Evolutionary conservation across 2,888 invertebrate species (phyloP), one percentile per base, ranked within the genome.

Genomic region (Rhabditoides inermis): DNA sequence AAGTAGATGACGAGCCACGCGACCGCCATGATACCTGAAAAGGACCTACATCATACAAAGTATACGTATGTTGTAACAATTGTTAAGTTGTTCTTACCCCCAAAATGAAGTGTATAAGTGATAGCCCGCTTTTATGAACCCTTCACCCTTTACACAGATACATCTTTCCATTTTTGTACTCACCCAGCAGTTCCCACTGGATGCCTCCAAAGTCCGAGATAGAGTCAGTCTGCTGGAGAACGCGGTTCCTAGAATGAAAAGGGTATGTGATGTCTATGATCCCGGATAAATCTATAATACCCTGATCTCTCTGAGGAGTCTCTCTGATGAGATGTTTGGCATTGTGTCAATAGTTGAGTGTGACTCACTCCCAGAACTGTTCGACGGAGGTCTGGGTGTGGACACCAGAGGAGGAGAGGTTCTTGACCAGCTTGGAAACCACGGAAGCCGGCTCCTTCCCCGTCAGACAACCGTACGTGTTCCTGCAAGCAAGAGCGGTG

Each of bases 351-450:
- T n/a, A n/a, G n/a, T n/a, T n/a, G n/a, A n/a, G n/a, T n/a, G n/a
- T n/a, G n/a, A 49, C 69, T 62, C 35, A 72, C 75, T 76, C 76
- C 76, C 76, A 76, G 60, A 68, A 76, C 53, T 76, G 76, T 51
- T 77, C 76, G 2, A 76, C 76, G 4, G 76, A 70, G 6, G 70
- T 73, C 49, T 77, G 65, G 0, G 71, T 68, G 20, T 54, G 55
- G 1, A 40, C 27, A 1, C 66, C 65, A 32, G 15, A 32, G 15
- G 32, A 32, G 15, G 32, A 7, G 32, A 10, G 10, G 32, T 32
- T 15, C 10, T 32, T 15, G 7, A 7, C 7, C 32, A 32, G 10
- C 10, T 7, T 15, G 15, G 32, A 7, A n/a, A n/a, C n/a, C n/a
- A n/a, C n/a, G n/a, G n/a, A n/a, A n/a, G n/a, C n/a, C n/a, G n/a